phyloP scores from a whole-genome alignment of 1,140 invertebrate species.

The Drosophila teissieri region DNA sequence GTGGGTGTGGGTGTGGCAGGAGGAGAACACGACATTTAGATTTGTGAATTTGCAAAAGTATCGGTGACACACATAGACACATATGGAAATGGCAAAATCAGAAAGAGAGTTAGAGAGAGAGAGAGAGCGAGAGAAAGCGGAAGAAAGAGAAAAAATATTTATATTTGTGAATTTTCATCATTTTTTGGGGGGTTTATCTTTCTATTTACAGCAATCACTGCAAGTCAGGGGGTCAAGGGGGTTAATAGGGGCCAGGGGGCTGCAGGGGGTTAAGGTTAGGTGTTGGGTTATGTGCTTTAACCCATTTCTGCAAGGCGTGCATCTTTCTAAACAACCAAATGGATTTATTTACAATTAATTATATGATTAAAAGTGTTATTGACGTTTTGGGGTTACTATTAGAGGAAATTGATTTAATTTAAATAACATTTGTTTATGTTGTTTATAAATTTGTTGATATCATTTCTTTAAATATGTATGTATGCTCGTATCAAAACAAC shows the following conservation, averaged over 20 bases:
- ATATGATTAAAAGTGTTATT: no score
- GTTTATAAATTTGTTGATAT: background rate
- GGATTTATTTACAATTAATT: no score
- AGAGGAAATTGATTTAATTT: no score
- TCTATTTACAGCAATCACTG: slow-evolving; percentile 33
- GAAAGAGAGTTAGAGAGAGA: slow-evolving; percentile 27
- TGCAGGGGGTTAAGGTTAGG: slow-evolving; percentile 16
- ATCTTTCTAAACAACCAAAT: no score
- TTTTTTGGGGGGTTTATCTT: background rate
- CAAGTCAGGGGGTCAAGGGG: background rate
- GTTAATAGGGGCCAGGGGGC: slow-evolving; percentile 2
- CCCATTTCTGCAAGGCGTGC: slow-evolving; percentile 8
- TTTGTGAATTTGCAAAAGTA: slow-evolving; percentile 43
- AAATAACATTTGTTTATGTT: no score
- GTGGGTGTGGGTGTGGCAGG: slow-evolving; percentile 13
- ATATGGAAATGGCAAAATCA: slow-evolving; percentile 35
- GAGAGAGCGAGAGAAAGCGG: slow-evolving; percentile 39
- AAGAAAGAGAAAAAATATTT: slow-evolving; percentile 65
- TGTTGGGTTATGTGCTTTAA: slow-evolving; percentile 14
- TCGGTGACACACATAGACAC: slow-evolving; percentile 34
- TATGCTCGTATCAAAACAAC: slow-evolving; percentile 11
- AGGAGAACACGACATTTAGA: slow-evolving; percentile 46
- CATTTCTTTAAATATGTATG: background rate
- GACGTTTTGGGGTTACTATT: background rate
- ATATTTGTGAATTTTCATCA: slow-evolving; percentile 40